A percentile compares a stretch with the other conserved stretches of the same genome.
These are phyloP conservation scores for Xenops minutus DNA, from an alignment of 2,797 vertebrate species.

Conservation along the genomic window DNA sequence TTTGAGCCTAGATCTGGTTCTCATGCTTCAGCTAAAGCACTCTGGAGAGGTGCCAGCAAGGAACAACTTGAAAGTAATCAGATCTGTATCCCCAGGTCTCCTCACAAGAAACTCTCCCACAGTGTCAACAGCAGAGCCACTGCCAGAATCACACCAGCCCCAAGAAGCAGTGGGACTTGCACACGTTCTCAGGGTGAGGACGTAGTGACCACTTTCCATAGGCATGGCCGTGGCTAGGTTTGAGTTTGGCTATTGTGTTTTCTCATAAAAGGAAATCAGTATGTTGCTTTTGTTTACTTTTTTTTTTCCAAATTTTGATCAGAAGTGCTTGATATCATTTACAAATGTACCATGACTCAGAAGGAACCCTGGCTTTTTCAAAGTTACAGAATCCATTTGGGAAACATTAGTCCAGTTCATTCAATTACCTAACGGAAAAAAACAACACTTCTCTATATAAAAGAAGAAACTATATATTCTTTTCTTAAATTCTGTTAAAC, in stretches of 20 bases:
- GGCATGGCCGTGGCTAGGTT: not conserved
- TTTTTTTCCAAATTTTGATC: not conserved
- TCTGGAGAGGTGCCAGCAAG: not conserved
- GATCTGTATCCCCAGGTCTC: not conserved
- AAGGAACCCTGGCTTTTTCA: not conserved
- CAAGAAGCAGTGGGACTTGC: not conserved
- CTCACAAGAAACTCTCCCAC: not conserved
- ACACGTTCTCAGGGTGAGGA: not conserved
- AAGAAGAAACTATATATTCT: not conserved
- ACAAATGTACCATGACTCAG: not conserved
- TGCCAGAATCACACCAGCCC: accelerated
- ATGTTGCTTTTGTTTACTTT: not conserved
- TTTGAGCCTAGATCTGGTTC: not conserved
- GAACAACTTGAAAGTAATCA: not conserved
- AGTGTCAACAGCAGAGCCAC: not conserved
- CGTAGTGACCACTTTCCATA: not conserved
- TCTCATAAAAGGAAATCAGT: not conserved
- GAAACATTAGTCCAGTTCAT: not conserved
- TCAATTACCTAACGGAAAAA: not conserved
- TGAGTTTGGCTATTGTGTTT: not conserved
- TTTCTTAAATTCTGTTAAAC: not conserved
- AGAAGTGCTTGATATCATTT: not conserved
- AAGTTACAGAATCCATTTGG: not conserved
- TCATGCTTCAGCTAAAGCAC: not conserved
- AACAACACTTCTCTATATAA: not conserved